These are phyloP conservation scores for Altica lythri DNA, from an alignment of 2,888 invertebrate genomes.

Conservation along the genomic window DNA sequence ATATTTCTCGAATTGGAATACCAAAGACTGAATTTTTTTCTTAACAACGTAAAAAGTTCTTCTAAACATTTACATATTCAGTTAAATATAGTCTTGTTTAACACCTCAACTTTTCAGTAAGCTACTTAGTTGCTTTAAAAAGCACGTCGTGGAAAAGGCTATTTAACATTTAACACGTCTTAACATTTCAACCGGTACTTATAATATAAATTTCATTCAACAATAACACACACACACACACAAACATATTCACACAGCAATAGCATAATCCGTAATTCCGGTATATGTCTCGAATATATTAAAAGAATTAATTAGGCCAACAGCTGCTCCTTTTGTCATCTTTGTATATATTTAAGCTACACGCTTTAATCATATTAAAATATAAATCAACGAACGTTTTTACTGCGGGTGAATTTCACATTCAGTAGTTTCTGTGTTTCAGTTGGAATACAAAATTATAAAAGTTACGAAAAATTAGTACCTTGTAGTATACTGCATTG, in stretches of 20 bases:
- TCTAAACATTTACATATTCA: too few relatives aligned
- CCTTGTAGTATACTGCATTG: too few relatives aligned
- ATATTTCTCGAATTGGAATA: too few relatives aligned
- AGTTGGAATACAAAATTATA: too few relatives aligned
- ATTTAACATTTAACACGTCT: constrained; percentile 18
- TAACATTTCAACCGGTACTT: constrained; percentile 18
- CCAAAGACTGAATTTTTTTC: too few relatives aligned
- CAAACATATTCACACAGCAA: too few relatives aligned
- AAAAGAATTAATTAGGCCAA: constrained; percentile 34
- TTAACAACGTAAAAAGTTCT: too few relatives aligned
- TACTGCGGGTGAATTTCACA: not conserved
- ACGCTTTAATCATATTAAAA: constrained; percentile 24
- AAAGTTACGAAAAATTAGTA: too few relatives aligned
- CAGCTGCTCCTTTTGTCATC: constrained; percentile 32
- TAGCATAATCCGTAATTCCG: constrained; percentile 35
- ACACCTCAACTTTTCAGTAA: not conserved
- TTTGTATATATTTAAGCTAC: constrained; percentile 21
- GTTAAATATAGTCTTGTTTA: too few relatives aligned
- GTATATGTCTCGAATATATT: constrained; percentile 35
- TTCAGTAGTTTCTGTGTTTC: not conserved
- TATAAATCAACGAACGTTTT: constrained; percentile 16
- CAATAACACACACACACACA: too few relatives aligned
- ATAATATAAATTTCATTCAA: constrained; percentile 15
- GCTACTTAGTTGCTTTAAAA: not conserved
- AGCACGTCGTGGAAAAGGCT: constrained; percentile 10